A percentile compares a stretch with the other conserved stretches of the same genome.
phyloP scores from a whole-genome alignment of 2,888 invertebrate genomes.

The Nemotelus nigrinus region DNA sequence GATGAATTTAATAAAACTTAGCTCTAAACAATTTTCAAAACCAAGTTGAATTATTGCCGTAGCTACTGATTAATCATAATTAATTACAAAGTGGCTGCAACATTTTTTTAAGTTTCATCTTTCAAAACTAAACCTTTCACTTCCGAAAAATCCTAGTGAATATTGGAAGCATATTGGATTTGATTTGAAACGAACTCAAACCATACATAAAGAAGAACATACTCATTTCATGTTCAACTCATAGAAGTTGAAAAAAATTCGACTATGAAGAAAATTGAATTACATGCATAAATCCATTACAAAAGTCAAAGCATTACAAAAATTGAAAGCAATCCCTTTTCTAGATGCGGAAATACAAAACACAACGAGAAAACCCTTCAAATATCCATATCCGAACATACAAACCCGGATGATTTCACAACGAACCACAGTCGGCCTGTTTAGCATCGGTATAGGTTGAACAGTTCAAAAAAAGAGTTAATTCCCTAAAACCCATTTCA shows the following conservation, averaged over 20 bases:
- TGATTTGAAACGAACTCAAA: too few relatives aligned
- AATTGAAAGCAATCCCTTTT: slow-evolving; percentile 38
- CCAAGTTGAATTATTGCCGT: too few relatives aligned
- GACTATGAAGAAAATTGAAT: slow-evolving; percentile 37
- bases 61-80: too few relatives aligned
- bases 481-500: slow-evolving; percentile 44
- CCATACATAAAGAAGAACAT: neutral
- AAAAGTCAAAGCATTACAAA: slow-evolving; percentile 40
- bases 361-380: slow-evolving; percentile 35
- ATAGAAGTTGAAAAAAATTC: slow-evolving; percentile 5
- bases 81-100: too few relatives aligned
- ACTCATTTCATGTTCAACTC: slow-evolving; percentile 19
- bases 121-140: too few relatives aligned
- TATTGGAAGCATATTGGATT: too few relatives aligned
- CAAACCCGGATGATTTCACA: slow-evolving; percentile 34
- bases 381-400: slow-evolving; percentile 37
- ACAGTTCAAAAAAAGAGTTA: slow-evolving; percentile 33
- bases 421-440: slow-evolving; percentile 11
- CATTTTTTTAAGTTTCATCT: too few relatives aligned
- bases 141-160: too few relatives aligned
- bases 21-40: too few relatives aligned
- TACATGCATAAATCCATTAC: slow-evolving; percentile 39
- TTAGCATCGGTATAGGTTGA: neutral
- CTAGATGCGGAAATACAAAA: slow-evolving; percentile 19
- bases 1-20: too few relatives aligned